Evolutionary conservation across 2,888 invertebrate species (phyloP), one percentile per base, ranked within the genome.

Genomic region (Adelphocoris suturalis): DNA sequence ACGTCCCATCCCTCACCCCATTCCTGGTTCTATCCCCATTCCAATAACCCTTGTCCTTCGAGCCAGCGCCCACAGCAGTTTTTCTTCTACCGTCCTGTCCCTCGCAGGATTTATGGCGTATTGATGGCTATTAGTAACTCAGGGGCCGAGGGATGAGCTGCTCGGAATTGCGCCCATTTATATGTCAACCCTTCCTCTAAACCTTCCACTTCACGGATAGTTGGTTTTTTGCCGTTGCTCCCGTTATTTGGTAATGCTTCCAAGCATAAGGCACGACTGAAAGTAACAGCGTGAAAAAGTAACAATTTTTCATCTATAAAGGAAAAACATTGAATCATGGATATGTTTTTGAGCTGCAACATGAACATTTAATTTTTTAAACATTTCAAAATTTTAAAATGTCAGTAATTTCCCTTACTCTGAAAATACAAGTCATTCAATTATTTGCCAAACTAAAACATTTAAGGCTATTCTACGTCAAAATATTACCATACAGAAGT

Each of bases 51-150:
- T 46, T 16, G 78, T 76, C 28, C 76, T 16, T 28, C 78, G n/a
- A 19, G n/a, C 78, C 28, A 19, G 78, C 78, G 47, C 46, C 78
- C 46, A 46, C 46, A 47, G 78, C 78, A 78, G 78, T 78, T 78
- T 78, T 78, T 78, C 78, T 78, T 78, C 46, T 46, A 46, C 46
- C 78, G 78, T 68, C 68, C 23, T 68, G 68, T 68, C 68, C 68
- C 23, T 9, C 19, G 12, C 68, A 78, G 46, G 46, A 78, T 78
- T 78, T 78, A 78, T 78, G 78, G 78, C 78, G 78, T 78, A 78
- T 78, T 78, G 78, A 78, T 78, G 78, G 78, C 78, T 78, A 78
- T 78, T 78, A 78, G 78, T 78, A 78, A 78, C 78, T 78, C 78
- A 27, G 46, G 27, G 27, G 46, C 78, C 47, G 78, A 47, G 78